Conservation (phyloP, 2,797 vertebrate species). For the Mus spretus region DNA sequence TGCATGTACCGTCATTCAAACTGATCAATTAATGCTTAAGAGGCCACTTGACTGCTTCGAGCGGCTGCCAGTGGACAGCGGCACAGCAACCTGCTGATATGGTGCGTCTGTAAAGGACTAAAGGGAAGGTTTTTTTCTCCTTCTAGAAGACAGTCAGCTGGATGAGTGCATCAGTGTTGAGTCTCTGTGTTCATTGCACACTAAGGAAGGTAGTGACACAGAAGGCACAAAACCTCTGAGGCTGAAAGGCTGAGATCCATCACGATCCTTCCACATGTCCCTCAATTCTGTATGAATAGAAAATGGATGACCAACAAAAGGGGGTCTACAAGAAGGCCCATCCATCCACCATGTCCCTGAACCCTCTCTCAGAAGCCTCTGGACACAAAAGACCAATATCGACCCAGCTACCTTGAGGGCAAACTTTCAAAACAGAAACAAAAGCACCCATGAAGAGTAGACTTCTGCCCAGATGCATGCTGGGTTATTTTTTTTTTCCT, state of each 20-base stretch:
- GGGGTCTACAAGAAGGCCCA: background rate
- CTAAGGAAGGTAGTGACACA: background rate
- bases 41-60: background rate
- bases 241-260: background rate
- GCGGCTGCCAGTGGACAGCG: background rate
- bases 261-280: fast-evolving
- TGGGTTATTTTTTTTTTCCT: background rate
- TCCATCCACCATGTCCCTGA: background rate
- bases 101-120: background rate
- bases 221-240: background rate
- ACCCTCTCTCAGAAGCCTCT: background rate
- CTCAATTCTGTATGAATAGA: background rate
- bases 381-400: background rate
- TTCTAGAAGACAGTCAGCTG: background rate
- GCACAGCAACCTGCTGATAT: background rate
- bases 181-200: background rate
- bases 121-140: background rate
- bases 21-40: background rate
- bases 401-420: background rate
- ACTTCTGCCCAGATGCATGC: no score
- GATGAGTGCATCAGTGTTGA: background rate
- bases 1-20: background rate
- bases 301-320: background rate
- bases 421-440: background rate
- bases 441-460: background rate